Evolutionary conservation across 2,888 invertebrate genomes (phyloP).

Genomic region (Trachelus tabidus): DNA sequence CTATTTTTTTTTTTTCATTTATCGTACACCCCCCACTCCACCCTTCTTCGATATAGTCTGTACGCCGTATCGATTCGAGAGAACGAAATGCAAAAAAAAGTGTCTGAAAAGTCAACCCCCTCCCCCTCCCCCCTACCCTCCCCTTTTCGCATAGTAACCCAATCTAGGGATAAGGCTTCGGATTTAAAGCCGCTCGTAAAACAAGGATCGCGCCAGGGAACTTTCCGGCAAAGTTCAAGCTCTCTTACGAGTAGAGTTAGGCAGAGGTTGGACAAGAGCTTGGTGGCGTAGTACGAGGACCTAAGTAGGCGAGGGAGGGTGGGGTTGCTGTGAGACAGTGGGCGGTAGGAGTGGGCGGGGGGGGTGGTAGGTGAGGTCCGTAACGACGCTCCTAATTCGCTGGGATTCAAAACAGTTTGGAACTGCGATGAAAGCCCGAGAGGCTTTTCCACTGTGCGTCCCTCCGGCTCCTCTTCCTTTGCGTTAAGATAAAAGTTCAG

Average conservation of each 20-base stretch:
- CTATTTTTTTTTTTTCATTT: neutral
- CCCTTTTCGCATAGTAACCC: slow-evolving; percentile 14
- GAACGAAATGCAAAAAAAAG: neutral
- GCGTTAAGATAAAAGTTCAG: slow-evolving; percentile 26
- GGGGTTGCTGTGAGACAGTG: neutral
- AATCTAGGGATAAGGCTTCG: slow-evolving; percentile 27
- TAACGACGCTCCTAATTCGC: slow-evolving; percentile 32
- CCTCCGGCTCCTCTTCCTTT: neutral
- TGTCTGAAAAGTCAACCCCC: neutral
- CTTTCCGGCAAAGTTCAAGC: slow-evolving; percentile 27
- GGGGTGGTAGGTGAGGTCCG: slow-evolving; percentile 8
- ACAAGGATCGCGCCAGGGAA: slow-evolving; percentile 24
- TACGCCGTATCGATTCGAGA: neutral
- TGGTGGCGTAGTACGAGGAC: neutral
- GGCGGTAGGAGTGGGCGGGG: too few species aligned
- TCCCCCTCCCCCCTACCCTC: too few species aligned
- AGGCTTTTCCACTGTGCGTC: slow-evolving; percentile 10
- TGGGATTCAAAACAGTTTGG: slow-evolving; percentile 33
- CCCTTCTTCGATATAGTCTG: neutral
- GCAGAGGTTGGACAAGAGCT: neutral
- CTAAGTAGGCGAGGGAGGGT: neutral
- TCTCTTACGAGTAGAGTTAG: neutral
- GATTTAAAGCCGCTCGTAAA: slow-evolving; percentile 28
- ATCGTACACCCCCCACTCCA: too few species aligned
- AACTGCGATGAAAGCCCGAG: slow-evolving; percentile 21